These are phyloP conservation scores for Leptinotarsa juncta DNA, from an alignment of 2,888 invertebrate species.

Conservation along the genomic window DNA sequence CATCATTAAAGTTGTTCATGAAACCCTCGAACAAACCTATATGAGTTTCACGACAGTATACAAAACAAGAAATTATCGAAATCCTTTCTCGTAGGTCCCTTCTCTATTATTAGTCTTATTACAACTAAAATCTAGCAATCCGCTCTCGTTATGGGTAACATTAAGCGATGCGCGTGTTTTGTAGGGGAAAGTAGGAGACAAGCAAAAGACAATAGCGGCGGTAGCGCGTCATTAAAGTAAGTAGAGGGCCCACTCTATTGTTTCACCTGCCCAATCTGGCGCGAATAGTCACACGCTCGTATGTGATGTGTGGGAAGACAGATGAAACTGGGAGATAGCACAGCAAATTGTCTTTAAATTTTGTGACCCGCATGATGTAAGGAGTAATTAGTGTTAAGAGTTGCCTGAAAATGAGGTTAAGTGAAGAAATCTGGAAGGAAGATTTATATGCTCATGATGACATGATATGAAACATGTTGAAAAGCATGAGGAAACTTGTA, in stretches of 20 bases:
- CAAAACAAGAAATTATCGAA: constrained; percentile 18
- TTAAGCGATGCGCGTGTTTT: constrained; percentile 33
- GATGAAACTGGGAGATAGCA: constrained; percentile 40
- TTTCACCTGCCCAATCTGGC: constrained; percentile 50
- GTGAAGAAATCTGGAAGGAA: constrained; percentile 8
- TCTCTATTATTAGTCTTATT: constrained; percentile 27
- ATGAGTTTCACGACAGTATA: constrained; percentile 5
- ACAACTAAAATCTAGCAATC: constrained; percentile 25
- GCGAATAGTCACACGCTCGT: constrained; percentile 50
- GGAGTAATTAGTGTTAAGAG: constrained; percentile 17
- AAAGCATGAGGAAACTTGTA: no score
- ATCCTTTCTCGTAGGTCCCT: constrained; percentile 7
- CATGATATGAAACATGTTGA: no score
- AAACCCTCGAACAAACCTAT: constrained; percentile 7
- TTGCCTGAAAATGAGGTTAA: constrained; percentile 3
- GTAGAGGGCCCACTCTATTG: constrained; percentile 40
- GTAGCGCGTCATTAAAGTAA: constrained; percentile 43
- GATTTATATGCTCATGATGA: not conserved
- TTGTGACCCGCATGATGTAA: constrained; percentile 23
- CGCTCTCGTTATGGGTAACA: constrained; percentile 26
- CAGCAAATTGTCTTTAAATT: constrained; percentile 30
- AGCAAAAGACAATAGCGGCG: constrained; percentile 39
- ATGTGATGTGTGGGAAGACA: constrained; percentile 52
- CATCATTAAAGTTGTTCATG: constrained; percentile 1
- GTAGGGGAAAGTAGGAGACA: constrained; percentile 35